Evolutionary conservation across 1,140 invertebrate genomes (phyloP).

Genomic region (Brachionus angularis): DNA sequence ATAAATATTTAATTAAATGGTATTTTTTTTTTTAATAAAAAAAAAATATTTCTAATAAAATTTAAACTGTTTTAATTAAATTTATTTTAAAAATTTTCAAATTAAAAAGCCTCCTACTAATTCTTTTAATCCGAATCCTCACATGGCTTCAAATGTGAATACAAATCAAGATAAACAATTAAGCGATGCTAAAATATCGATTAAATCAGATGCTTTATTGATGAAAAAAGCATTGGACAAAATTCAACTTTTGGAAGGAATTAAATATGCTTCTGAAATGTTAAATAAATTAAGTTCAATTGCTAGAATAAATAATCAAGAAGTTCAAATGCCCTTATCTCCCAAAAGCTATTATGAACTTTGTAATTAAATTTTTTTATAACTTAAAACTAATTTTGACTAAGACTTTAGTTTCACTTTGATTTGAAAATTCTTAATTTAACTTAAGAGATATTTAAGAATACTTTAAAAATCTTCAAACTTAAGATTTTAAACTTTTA

Average conservation of each 20-base stretch:
- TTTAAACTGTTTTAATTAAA: background rate
- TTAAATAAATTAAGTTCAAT: conserved; percentile 8
- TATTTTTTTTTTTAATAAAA: background rate
- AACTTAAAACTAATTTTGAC: too few relatives aligned
- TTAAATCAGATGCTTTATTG: conserved; percentile 26
- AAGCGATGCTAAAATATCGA: conserved; percentile 10
- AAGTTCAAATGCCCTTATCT: conserved; percentile 17
- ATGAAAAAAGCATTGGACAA: conserved; percentile 43
- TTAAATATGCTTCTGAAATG: conserved; percentile 37
- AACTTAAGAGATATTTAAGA: too few relatives aligned
- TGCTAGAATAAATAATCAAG: conserved; percentile 27
- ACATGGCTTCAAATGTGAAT: background rate
- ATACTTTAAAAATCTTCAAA: too few relatives aligned
- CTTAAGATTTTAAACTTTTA: too few relatives aligned
- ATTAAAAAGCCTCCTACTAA: conserved; percentile 17
- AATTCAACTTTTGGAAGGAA: conserved; percentile 30
- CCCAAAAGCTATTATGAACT: conserved; percentile 44
- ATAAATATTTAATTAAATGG: background rate
- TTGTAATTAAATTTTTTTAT: too few relatives aligned
- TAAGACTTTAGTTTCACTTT: too few relatives aligned
- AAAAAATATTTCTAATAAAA: background rate
- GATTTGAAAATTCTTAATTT: too few relatives aligned
- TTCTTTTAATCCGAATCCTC: background rate
- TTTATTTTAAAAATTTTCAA: background rate
- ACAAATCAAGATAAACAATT: conserved; percentile 34